These are phyloP conservation scores for Nesometra sesokonis DNA, from an alignment of 35 echinoderm and acorn worm species.

Conservation along the genomic window DNA sequence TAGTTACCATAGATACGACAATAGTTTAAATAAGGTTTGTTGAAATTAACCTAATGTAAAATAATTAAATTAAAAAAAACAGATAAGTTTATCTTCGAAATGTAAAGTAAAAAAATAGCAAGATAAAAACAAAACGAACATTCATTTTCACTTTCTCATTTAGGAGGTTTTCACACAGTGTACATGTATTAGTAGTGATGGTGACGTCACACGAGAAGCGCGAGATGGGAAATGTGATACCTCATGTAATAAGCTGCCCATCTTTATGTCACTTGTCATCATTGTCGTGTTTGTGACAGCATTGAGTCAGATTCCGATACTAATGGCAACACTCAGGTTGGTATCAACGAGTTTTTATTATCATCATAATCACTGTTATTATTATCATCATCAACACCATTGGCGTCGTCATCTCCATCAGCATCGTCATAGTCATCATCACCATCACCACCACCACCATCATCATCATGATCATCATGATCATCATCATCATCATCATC, in stretches of 20 bases:
- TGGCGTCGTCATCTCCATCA: too few relatives aligned
- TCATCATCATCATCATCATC: too few relatives aligned
- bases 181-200: neutral
- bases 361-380: too few relatives aligned
- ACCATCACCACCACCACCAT: too few relatives aligned
- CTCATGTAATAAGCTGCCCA: neutral
- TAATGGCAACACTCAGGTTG: slow-evolving; percentile 9
- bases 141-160: neutral
- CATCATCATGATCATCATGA: too few relatives aligned
- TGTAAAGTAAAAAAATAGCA: too few relatives aligned
- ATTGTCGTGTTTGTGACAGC: neutral
- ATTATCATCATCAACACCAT: too few relatives aligned
- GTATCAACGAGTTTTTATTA: too few relatives aligned
- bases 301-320: neutral
- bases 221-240: neutral
- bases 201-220: neutral
- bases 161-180: neutral
- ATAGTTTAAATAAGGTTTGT: neutral
- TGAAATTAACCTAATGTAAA: neutral
- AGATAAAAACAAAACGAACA: too few relatives aligned
- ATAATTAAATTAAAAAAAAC: too few relatives aligned
- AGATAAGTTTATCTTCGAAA: too few relatives aligned
- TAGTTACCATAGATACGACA: neutral
- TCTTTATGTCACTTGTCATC: slow-evolving; percentile 7
- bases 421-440: too few relatives aligned